Base-by-base conservation (phyloP, 1,140 invertebrate species). In the Pseudomyrmex sp. region DNA sequence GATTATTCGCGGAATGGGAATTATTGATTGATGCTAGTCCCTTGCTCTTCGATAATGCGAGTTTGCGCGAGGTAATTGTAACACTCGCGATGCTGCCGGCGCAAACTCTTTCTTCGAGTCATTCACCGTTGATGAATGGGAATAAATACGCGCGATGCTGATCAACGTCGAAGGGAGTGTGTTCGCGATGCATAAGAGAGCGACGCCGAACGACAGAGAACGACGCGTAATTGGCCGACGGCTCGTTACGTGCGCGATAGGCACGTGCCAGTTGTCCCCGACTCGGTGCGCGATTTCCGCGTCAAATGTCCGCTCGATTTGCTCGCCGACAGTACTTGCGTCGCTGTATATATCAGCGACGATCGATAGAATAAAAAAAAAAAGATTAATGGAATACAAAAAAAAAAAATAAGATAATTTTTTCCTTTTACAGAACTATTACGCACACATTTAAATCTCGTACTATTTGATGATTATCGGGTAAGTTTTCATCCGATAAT, bases 171-270 rank as follows among this genome's bases (percentile, higher is more conserved):
- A 13, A 10, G 46, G 12, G 12, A 7, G 59, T 10, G 23, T 10
- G 50, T 9, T 46, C 18, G 15, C 18, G 15, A 46, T 46, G 76
- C 15, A 80, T 72, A 72, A 80, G 44, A 80, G 44, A 72, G 46
- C 12, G 54, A 66, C 73, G 83, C 52, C 26, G 68, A 48, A 77
- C 46, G 85, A 86, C 85, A 68, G 62, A 68, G 56, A 56, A n/a
- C n/a, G n/a, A 61, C 68, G 59, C 52, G 74, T 85, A 85, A 86
- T 86, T 86, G 83, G 85, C 59, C 70, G 69, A n/a, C 70, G 72
- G 70, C 76, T 68, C 56, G 58, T 85, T 72, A 86, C 54, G 65
- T 26, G 26, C 76, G 52, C 76, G 52, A 79, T 69, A 79, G 66
- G 61, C 56, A 56, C 66, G 66, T 50, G 44, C 68, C 46, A 74